A percentile compares a stretch with the other conserved stretches of the same genome.
These are phyloP conservation scores for Iselma pallidipennis DNA, from an alignment of 2,888 invertebrate genomes.

Conservation along the genomic window DNA sequence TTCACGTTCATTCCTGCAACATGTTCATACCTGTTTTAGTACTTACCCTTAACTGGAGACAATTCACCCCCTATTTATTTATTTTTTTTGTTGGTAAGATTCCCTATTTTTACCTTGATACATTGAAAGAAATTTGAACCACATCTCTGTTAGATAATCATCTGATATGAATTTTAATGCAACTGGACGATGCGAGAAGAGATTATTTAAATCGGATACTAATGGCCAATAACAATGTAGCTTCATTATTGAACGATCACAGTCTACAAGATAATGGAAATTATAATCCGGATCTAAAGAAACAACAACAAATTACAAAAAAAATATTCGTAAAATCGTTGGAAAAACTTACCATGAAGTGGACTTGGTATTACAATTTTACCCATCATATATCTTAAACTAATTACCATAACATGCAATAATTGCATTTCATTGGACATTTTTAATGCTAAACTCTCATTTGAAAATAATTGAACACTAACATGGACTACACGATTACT, in stretches of 20 bases:
- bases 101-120: conserved; percentile 79
- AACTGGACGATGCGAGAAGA: conserved; percentile 89
- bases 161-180: conserved; percentile 89
- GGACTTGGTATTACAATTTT: conserved; percentile 87
- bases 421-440: conserved; percentile 91
- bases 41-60: no score
- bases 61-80: no score
- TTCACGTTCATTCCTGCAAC: conserved; percentile 92
- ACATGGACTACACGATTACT: conserved; percentile 97
- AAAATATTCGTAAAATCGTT: no score
- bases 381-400: conserved; percentile 90
- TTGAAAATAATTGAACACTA: conserved; percentile 95
- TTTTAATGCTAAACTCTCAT: conserved; percentile 85
- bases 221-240: conserved; percentile 99
- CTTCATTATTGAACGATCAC: conserved; percentile 90
- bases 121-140: conserved; percentile 93
- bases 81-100: neutral
- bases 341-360: conserved; percentile 68
- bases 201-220: conserved; percentile 95
- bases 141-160: conserved; percentile 88
- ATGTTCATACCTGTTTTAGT: neutral
- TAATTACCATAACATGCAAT: conserved; percentile 90
- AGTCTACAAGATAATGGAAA: conserved; percentile 91
- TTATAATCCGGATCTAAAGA: conserved; percentile 72
- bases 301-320: neutral